Evolutionary conservation across 1,140 invertebrate genomes (phyloP).

Genomic region (Listronotus bonariensis): DNA sequence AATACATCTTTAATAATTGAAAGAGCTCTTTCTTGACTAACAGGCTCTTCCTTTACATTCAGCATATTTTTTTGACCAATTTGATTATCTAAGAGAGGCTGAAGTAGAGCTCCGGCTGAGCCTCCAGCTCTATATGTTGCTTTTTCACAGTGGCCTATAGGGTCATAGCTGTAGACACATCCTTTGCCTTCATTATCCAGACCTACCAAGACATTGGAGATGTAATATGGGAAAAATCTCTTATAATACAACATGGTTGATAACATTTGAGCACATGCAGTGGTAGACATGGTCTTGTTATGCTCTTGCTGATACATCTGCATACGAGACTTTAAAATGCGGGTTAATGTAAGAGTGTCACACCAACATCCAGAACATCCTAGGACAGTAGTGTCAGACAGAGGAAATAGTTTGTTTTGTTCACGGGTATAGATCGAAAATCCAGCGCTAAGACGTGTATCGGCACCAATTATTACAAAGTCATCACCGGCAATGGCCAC

Average conservation of each 20-base stretch:
- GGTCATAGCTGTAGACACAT: constrained; percentile 94
- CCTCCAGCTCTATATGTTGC: constrained; percentile 82
- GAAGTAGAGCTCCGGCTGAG: constrained; percentile 77
- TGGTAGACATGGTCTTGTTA: constrained; percentile 89
- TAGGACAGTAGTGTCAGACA: constrained; percentile 83
- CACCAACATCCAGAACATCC: constrained; percentile 95
- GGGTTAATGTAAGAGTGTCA: constrained; percentile 91
- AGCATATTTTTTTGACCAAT: constrained; percentile 87
- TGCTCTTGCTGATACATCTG: constrained; percentile 97
- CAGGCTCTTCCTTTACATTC: constrained; percentile 64
- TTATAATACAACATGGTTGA: constrained; percentile 96
- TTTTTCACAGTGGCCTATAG: constrained; percentile 91
- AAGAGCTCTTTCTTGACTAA: constrained; percentile 81
- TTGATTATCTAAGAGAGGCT: constrained; percentile 88
- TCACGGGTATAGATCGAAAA: constrained; percentile 88
- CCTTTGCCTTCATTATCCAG: constrained; percentile 87
- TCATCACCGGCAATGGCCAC: constrained; percentile 87
- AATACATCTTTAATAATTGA: constrained; percentile 92
- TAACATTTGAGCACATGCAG: constrained; percentile 92
- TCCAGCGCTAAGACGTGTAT: constrained; percentile 91
- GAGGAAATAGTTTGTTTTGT: constrained; percentile 81
- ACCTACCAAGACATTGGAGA: constrained; percentile 93
- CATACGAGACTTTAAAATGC: constrained; percentile 83
- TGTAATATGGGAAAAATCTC: constrained; percentile 98
- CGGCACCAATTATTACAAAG: constrained; percentile 72